These are phyloP conservation scores for Falco columbarius DNA, from an alignment of 2,797 vertebrate species.

Conservation along the genomic window DNA sequence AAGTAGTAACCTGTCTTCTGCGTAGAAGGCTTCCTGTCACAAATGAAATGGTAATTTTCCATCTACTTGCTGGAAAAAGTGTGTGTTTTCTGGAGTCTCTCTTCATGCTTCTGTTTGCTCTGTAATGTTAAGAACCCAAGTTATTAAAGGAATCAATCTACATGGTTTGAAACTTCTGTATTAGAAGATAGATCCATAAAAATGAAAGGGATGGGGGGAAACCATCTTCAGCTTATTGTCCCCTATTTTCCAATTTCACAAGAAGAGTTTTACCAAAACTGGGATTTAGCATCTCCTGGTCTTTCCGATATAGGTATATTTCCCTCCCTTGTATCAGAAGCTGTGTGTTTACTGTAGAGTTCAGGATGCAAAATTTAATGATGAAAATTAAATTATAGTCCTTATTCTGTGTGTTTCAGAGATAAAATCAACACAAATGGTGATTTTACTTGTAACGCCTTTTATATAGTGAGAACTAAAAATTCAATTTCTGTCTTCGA, in stretches of 20 bases:
- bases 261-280: background rate
- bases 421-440: background rate
- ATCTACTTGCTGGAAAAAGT: background rate
- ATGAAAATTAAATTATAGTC: background rate
- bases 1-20: slow-evolving; percentile 96
- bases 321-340: background rate
- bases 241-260: background rate
- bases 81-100: background rate
- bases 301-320: background rate
- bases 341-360: background rate
- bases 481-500: background rate
- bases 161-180: fast-evolving
- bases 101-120: background rate
- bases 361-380: background rate
- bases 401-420: background rate
- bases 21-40: slow-evolving; percentile 94
- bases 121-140: background rate
- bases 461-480: background rate
- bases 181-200: background rate
- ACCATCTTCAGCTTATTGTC: background rate
- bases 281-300: background rate
- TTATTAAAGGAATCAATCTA: background rate
- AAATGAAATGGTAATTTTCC: slow-evolving; percentile 92
- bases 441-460: background rate
- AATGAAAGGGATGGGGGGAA: background rate